Percentiles rank a stretch among this genome's conserved stretches.
These are phyloP conservation scores for Horisme vitalbata DNA, from an alignment of 2,888 invertebrate species.

Conservation along the genomic window DNA sequence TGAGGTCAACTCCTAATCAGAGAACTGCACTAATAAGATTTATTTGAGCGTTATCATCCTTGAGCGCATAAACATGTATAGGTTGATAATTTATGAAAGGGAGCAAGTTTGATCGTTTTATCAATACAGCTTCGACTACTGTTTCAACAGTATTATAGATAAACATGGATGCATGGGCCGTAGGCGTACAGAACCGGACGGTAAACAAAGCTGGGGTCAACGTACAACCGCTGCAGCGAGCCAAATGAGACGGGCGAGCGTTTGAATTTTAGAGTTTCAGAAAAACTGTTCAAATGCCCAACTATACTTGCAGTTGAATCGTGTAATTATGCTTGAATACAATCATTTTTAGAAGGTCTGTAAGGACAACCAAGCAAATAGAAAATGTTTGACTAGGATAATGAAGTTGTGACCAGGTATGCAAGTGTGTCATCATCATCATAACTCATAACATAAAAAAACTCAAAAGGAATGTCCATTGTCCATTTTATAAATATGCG, in stretches of 20 bases:
- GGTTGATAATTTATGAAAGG: constrained; percentile 36
- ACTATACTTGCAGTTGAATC: too few species aligned
- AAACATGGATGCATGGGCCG: constrained; percentile 41
- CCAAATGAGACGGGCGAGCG: constrained; percentile 33
- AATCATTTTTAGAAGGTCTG: not conserved
- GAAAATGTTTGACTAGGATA: not conserved
- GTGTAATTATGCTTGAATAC: too few species aligned
- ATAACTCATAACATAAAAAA: too few species aligned
- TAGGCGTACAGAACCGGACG: constrained; percentile 51
- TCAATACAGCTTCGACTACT: constrained; percentile 49
- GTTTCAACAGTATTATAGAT: constrained; percentile 43
- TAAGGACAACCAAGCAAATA: not conserved
- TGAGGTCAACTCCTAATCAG: constrained; percentile 3
- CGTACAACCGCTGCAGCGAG: constrained; percentile 45
- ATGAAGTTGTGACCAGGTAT: not conserved
- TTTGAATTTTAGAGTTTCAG: constrained; percentile 8
- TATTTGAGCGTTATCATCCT: constrained; percentile 19
- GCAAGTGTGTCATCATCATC: not conserved
- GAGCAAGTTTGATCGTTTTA: constrained; percentile 37
- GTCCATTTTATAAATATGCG: too few species aligned
- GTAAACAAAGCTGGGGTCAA: constrained; percentile 70
- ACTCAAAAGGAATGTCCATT: too few species aligned
- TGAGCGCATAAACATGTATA: constrained; percentile 30
- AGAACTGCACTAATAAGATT: constrained; percentile 13
- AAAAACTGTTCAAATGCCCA: constrained; percentile 8